Base-by-base conservation (phyloP, 2,888 invertebrate genomes). In the Onchidella celtica region DNA sequence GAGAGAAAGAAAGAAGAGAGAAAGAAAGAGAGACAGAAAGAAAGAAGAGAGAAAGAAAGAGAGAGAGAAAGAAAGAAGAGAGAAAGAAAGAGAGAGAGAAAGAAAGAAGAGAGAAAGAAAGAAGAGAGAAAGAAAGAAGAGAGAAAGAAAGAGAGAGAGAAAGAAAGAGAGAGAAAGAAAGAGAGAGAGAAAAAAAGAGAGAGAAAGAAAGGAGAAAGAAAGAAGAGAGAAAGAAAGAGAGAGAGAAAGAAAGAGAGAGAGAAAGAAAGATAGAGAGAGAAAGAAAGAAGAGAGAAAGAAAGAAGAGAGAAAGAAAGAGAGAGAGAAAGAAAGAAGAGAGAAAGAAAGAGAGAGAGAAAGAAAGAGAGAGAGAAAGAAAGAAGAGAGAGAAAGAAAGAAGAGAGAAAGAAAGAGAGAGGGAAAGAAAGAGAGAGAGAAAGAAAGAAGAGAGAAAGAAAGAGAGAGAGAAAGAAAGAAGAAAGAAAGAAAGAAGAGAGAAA, bases 141-240 rank as follows among this genome's bases (percentile, higher is more conserved):
- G 61, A 61, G 61, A 6, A 61, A 61, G 61, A 61, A 24, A 61
- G 27, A 24, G 61, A 61, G 61, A 24, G 61, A 61, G 61, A 61
- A n/a, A 61, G n/a, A 61, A n/a, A 61, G 61, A 24, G 61, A 61
- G 61, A 61, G 61, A 61, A n/a, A 61, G 27, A 61, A 6, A 61
- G 61, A 61, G 61, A 24, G 61, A 61, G 61, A 24, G 61, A 61
- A n/a, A 61, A n/a, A 61, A n/a, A 61, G 61, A 61, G 61, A 24
- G 61, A 61, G n/a, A 24, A n/a, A 61, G 61, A 61, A n/a, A 61
- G 61, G n/a, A n/a, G 27, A 24, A 6, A n/a, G n/a, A n/a, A 24
- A 4, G 4, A n/a, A 61, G 27, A 61, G n/a, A 61, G n/a, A 61
- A 24, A 24, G 6, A 61, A 24, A n/a, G 61, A 61, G n/a, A 61